Conservation (phyloP, 2,113 vertebrate genomes). For the Spea bombifrons region DNA sequence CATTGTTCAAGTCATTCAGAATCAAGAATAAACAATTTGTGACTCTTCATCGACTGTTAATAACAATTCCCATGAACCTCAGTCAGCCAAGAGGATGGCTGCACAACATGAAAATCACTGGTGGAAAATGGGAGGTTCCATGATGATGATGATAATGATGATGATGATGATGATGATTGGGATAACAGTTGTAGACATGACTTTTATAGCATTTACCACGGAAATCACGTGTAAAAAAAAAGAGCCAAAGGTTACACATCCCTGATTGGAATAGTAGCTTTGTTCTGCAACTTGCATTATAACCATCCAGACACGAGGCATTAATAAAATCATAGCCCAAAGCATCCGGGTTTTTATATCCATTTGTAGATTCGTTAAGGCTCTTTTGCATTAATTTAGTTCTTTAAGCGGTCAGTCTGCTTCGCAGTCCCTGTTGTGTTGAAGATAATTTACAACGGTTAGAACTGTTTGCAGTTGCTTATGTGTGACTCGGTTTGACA, state of each 20-base stretch:
- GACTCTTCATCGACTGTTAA: neutral
- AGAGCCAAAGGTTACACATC: neutral
- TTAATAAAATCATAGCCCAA: no score
- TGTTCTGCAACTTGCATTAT: no score
- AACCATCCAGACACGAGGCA: no score
- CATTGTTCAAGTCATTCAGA: neutral
- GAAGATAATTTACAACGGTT: conserved; percentile 31
- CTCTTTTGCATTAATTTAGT: conserved; percentile 37
- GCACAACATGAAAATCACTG: no score
- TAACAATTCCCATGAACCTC: no score
- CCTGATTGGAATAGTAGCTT: neutral
- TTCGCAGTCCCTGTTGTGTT: conserved; percentile 18
- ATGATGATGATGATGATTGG: neutral
- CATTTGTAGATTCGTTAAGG: conserved; percentile 6
- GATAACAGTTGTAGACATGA: neutral
- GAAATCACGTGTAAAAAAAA: neutral
- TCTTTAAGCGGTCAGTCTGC: conserved; percentile 27
- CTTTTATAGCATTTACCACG: neutral
- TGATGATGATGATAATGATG: neutral
- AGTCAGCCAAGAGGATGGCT: no score
- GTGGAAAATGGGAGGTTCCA: neutral
- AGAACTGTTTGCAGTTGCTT: conserved; percentile 30
- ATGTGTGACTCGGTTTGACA: conserved; percentile 39
- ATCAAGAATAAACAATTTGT: neutral
- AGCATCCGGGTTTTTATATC: neutral